phyloP scores from a whole-genome alignment of 2,797 vertebrate genomes.

The Callimico goeldii region DNA sequence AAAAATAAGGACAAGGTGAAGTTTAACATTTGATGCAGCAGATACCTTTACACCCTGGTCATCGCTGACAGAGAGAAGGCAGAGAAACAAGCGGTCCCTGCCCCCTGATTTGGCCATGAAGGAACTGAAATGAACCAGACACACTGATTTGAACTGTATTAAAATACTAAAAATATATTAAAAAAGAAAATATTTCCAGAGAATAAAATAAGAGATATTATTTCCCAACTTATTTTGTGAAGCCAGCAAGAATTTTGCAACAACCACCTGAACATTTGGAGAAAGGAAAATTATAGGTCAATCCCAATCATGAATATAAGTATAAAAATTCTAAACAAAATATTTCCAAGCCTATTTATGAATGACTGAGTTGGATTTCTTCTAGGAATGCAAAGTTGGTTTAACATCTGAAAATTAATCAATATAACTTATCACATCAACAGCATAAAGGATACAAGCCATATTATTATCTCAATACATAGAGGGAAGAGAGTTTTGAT shows the following conservation, averaged over 20 bases:
- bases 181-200: background rate
- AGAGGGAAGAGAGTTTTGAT: background rate
- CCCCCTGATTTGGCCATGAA: no score
- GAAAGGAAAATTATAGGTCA: background rate
- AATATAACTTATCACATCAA: background rate
- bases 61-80: no score
- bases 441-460: background rate
- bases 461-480: background rate
- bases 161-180: no score
- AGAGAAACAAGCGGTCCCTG: no score
- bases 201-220: background rate
- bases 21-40: no score
- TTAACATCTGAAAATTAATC: conserved; percentile 16
- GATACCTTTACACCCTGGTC: no score
- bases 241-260: background rate
- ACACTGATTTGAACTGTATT: no score
- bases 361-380: background rate
- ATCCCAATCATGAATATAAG: background rate
- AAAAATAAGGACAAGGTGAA: no score
- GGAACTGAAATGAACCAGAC: no score
- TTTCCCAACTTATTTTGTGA: background rate
- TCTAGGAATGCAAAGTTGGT: background rate
- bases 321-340: background rate
- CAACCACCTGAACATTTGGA: background rate
- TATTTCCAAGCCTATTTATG: background rate